These are phyloP conservation scores for Cephalotes varians DNA, from an alignment of 2,888 invertebrate species.

Conservation along the genomic window DNA sequence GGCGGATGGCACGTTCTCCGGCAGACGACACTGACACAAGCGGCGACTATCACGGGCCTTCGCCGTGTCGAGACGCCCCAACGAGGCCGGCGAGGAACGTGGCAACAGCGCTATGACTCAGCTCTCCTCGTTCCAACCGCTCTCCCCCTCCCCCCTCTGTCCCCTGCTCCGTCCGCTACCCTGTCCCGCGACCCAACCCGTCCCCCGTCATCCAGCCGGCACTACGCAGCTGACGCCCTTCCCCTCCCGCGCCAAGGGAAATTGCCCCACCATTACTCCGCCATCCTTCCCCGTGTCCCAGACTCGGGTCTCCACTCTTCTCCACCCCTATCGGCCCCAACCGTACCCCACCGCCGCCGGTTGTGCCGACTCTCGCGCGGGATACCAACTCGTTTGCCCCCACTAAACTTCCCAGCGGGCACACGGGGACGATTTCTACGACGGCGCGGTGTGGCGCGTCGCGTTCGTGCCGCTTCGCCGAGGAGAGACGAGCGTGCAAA, in stretches of 20 bases:
- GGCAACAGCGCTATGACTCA: constrained; percentile 85
- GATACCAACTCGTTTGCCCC: constrained; percentile 77
- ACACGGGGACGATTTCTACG: constrained; percentile 70
- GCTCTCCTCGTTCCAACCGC: constrained; percentile 80
- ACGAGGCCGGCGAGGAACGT: constrained; percentile 78
- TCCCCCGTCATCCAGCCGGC: constrained; percentile 64
- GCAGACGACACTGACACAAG: constrained; percentile 73
- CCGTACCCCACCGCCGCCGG: constrained; percentile 38
- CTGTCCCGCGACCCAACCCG: constrained; percentile 56
- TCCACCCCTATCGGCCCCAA: not conserved
- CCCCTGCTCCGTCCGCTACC: constrained; percentile 63
- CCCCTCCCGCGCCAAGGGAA: constrained; percentile 69
- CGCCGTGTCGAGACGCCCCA: constrained; percentile 70
- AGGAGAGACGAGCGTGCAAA: constrained; percentile 76
- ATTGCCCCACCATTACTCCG: constrained; percentile 56
- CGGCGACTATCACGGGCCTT: constrained; percentile 44
- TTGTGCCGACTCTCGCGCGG: constrained; percentile 66
- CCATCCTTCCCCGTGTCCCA: constrained; percentile 80
- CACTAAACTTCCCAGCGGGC: constrained; percentile 39
- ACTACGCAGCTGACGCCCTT: constrained; percentile 84
- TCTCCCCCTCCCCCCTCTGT: constrained; percentile 52
- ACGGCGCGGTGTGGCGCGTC: constrained; percentile 51
- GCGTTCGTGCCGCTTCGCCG: constrained; percentile 69
- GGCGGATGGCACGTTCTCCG: constrained; percentile 58
- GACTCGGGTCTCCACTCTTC: constrained; percentile 64